A percentile compares a stretch with the other conserved stretches of the same genome.
These are phyloP conservation scores for Distichodus sexfasciatus DNA, from an alignment of 2,797 vertebrate genomes.

Conservation along the genomic window DNA sequence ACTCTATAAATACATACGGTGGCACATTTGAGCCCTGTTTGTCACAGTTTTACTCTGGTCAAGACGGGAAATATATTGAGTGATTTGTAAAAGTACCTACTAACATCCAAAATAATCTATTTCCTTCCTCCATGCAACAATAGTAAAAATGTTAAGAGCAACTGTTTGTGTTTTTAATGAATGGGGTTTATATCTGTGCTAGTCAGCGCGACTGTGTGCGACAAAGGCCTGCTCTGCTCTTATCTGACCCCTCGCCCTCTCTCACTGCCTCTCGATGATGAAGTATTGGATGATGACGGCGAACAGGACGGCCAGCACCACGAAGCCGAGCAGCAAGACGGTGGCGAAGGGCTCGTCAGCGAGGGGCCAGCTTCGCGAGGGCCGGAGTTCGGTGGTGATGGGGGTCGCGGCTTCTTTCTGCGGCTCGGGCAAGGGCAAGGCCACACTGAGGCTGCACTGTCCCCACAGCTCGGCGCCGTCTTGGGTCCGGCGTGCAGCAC, in stretches of 20 bases:
- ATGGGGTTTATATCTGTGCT: slow-evolving; percentile 29
- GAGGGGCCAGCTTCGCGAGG: slow-evolving; percentile 45
- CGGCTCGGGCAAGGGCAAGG: slow-evolving; percentile 51
- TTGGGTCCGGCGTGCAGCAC: slow-evolving; percentile 68
- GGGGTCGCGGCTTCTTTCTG: slow-evolving; percentile 35
- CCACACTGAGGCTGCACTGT: slow-evolving; percentile 68
- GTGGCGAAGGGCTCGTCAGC: slow-evolving; percentile 70
- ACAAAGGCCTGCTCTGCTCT: slow-evolving; percentile 28
- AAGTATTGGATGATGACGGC: slow-evolving; percentile 77
- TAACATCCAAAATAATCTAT: slow-evolving; percentile 42
- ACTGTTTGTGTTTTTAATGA: slow-evolving; percentile 8
- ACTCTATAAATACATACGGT: slow-evolving; percentile 13
- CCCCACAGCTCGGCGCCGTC: slow-evolving; percentile 69
- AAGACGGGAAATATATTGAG: slow-evolving; percentile 18
- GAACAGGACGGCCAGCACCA: slow-evolving; percentile 70
- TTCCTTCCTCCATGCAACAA: slow-evolving; percentile 33
- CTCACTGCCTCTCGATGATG: slow-evolving; percentile 69
- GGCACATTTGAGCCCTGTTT: slow-evolving; percentile 14
- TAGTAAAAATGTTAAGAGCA: slow-evolving; percentile 32
- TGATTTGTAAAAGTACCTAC: slow-evolving; percentile 53
- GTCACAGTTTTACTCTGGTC: slow-evolving; percentile 52
- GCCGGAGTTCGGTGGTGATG: background rate
- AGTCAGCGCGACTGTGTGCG: slow-evolving; percentile 30
- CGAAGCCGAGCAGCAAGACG: slow-evolving; percentile 70
- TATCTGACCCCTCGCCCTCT: background rate